phyloP scores from a whole-genome alignment of 2,888 invertebrate species.

The Morpho deidamia region DNA sequence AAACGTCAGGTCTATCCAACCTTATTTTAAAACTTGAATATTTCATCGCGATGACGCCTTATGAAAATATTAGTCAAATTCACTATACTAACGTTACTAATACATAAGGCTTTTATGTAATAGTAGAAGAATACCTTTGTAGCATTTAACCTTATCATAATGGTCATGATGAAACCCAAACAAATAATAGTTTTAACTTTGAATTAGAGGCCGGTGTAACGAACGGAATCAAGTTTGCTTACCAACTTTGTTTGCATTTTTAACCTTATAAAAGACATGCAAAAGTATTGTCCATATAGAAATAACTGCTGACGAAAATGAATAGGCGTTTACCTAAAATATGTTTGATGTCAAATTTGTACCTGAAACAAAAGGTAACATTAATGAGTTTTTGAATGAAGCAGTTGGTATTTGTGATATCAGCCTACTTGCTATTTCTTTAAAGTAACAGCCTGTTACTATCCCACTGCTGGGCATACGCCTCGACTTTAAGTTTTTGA shows the following conservation, averaged over 20 bases:
- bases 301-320: conserved; percentile 25
- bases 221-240: conserved; percentile 17
- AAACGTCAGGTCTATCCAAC: no score
- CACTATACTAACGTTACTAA: no score
- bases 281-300: not conserved
- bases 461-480: no score
- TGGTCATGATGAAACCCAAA: conserved; percentile 4
- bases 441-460: no score
- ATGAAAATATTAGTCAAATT: not conserved
- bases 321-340: conserved; percentile 18
- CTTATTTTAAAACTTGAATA: no score
- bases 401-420: not conserved
- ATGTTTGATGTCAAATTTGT: conserved; percentile 4
- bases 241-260: conserved; percentile 6
- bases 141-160: not conserved
- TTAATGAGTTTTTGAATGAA: not conserved
- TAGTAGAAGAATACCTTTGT: not conserved
- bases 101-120: no score
- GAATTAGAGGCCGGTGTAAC: conserved; percentile 26
- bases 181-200: conserved; percentile 18
- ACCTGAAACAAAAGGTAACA: conserved; percentile 28
- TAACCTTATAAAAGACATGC: not conserved
- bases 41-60: no score
- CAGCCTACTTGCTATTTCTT: no score
- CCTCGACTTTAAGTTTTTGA: no score